Conservation (phyloP, 2,113 vertebrate species). For the Acanthochromis polyacanthus region DNA sequence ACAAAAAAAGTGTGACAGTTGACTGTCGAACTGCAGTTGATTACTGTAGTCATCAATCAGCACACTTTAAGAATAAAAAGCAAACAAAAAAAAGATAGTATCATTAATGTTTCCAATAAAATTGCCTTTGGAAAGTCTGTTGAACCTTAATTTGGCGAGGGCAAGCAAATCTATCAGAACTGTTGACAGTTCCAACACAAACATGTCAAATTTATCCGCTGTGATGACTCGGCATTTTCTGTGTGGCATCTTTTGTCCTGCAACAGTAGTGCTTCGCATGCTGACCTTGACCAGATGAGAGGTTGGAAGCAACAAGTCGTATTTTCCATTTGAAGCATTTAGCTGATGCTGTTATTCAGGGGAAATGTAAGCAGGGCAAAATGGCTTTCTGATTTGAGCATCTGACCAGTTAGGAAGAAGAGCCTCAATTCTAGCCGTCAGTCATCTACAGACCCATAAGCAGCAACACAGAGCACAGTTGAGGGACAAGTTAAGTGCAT, state of each 20-base stretch:
- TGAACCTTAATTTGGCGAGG: slow-evolving; percentile 10
- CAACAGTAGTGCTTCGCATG: background rate
- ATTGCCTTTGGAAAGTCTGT: background rate
- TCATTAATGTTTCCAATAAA: background rate
- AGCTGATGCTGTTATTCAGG: background rate
- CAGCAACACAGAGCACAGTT: background rate
- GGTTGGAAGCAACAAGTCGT: background rate
- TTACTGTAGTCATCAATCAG: background rate
- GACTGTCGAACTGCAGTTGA: background rate
- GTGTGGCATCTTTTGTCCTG: slow-evolving; percentile 10
- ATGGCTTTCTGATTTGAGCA: background rate
- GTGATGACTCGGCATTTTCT: slow-evolving; percentile 19
- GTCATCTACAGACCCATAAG: background rate
- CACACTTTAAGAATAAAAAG: background rate
- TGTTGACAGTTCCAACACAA: slow-evolving; percentile 30
- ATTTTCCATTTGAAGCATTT: slow-evolving; percentile 13
- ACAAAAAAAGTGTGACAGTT: background rate
- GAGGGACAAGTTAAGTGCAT: background rate
- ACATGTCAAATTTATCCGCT: slow-evolving; percentile 31
- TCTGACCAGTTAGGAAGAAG: background rate
- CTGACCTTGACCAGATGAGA: slow-evolving; percentile 12
- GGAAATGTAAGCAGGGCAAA: slow-evolving; percentile 6
- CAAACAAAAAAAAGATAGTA: background rate
- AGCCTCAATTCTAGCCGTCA: slow-evolving; percentile 7
- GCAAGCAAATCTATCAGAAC: slow-evolving; percentile 9